phyloP scores from a whole-genome alignment of 1,140 invertebrate species.

The Listronotus oregonensis region DNA sequence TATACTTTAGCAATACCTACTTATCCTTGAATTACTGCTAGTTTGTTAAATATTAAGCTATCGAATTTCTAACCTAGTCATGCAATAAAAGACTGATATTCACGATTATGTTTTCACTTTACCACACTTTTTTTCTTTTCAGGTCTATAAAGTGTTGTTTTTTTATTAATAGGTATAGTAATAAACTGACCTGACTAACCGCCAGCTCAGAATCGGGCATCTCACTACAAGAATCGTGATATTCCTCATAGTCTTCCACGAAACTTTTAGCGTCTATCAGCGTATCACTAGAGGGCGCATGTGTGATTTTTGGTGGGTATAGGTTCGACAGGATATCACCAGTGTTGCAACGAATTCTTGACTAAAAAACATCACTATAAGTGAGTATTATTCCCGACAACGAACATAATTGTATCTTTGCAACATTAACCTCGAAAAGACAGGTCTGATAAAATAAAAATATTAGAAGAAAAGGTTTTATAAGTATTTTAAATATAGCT shows the following conservation, averaged over 20 bases:
- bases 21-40: too few relatives aligned
- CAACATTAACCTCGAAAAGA: too few relatives aligned
- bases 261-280: constrained; percentile 51
- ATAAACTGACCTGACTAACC: constrained; percentile 31
- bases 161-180: background rate
- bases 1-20: too few relatives aligned
- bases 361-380: constrained; percentile 16
- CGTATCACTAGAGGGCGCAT: constrained; percentile 45
- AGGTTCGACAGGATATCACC: constrained; percentile 39
- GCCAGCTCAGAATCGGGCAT: constrained; percentile 42
- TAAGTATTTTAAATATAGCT: background rate
- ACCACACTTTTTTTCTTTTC: too few relatives aligned
- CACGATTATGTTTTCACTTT: too few relatives aligned
- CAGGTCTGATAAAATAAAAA: too few relatives aligned
- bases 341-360: constrained; percentile 42
- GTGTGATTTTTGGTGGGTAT: constrained; percentile 41
- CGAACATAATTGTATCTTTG: too few relatives aligned
- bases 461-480: too few relatives aligned
- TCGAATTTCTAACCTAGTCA: too few relatives aligned
- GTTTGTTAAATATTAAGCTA: too few relatives aligned
- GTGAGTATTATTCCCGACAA: too few relatives aligned
- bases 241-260: constrained; percentile 55
- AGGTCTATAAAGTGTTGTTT: background rate
- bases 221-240: constrained; percentile 52
- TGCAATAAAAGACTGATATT: too few relatives aligned